Base-by-base conservation (phyloP, 2,797 vertebrate species). In the Propithecus perrieri region DNA sequence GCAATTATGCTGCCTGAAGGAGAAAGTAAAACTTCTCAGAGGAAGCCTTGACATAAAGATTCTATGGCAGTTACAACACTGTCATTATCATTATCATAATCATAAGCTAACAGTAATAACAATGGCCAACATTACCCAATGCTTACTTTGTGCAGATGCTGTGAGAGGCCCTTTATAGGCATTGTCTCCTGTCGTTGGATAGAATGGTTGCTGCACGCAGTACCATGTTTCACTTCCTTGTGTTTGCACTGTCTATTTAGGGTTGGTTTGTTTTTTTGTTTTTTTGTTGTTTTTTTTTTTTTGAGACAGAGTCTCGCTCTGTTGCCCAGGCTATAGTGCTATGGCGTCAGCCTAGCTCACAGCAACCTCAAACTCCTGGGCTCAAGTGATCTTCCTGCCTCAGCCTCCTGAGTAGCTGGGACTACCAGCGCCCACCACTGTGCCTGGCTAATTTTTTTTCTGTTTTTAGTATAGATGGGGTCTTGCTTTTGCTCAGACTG, bases 11-110 rank as follows among this genome's bases (percentile, higher is more conserved):
- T 80, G 17, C 72, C 80, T 2, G 14, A 35, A 35, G 65, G 28
- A 81, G 14, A 71, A 94, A 95, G 24, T 35, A 46, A 85, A 84
- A 48, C 33, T 38, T 78, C 67, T 72, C 53, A 57, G 50, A 92
- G 91, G 78, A 57, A 85, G 46, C 74, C 86, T 95, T 81, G 30
- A 93, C 71, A 76, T 61, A 80, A 67, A 75, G 50, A 92, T 97
- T 78, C 43, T 61, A 74, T 33, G 10, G 50, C 35, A 74, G 35
- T 78, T 74, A 57, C 2, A 13, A 17, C 7, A 74, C 33, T 57
- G 14, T 33, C 53, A 35, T 41, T 26, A 15, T n/a, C 86, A 35
- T 65, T 63, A n/a, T 41, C 4, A 14, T 67, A 48, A 81, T 30
- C 41, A 55, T 79, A 78, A 79, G 48, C 53, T 94, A 79, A 41